Base-by-base conservation (phyloP, 2,797 vertebrate genomes). In the Rhynchonycteris naso region DNA sequence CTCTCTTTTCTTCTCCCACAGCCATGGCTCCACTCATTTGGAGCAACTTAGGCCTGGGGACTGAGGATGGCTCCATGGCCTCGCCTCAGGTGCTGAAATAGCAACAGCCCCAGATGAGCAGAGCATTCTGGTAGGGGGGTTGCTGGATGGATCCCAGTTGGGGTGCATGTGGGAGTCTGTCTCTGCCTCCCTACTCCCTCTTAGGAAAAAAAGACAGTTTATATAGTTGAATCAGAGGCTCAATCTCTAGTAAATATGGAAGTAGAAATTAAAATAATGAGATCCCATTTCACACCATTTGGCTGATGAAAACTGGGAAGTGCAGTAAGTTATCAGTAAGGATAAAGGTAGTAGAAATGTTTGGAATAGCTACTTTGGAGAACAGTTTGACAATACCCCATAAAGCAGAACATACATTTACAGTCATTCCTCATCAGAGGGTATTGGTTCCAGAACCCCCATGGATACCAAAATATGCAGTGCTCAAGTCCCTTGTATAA, bases 241-340 rank as follows among this genome's bases (percentile, higher is more conserved):
- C 30, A 50, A 35, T 85, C 52, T 78, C 52, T 68, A 69, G 50
- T 76, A 85, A 86, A 59, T 28, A 85, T 54, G n/a, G 14, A 82
- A 88, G 11, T 80, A 19, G 59, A 74, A 66, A 86, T 94, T 74
- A 90, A 94, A 90, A 90, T 54, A 84, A 83, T 85, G 56, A 79
- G 47, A 85, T 90, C 78, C 22, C 47, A 50, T 84, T 50, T 85
- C 74, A 94, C 19, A 94, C 63, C 35, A 79, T 65, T 90, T 79
- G 56, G 65, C 58, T 74, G 52, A 58, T 66, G 30, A 94, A 91
- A 94, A 91, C 35, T 80, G 65, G 1, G 52, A 91, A 74, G 22
- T 80, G 50, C n/a, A 58, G 19, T 74, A 63, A 89, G 19, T 80
- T 80, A 59, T 80, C 72, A 69, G 35, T 35, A 80, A 91, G 30